Base-by-base conservation (phyloP, 1,140 invertebrate species). In the Wiebesia pumilae region DNA sequence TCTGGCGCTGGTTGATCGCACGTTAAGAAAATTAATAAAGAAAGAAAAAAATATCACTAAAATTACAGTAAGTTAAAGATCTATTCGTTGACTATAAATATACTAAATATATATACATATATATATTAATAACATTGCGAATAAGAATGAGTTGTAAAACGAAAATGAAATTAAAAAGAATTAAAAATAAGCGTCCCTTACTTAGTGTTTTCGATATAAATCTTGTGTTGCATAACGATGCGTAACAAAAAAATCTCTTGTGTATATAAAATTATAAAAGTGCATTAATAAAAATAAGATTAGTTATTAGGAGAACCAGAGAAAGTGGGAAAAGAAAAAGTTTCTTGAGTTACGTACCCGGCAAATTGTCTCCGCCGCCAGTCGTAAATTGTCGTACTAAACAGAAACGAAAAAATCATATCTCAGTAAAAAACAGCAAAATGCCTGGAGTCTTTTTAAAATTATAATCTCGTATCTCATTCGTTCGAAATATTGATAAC, bases 301-400 rank as follows among this genome's bases (percentile, higher is more conserved):
- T 77, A 87, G 67, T 85, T 78, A 89, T 86, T 88, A 67, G 73
- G 73, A 88, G 73, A 84, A 54, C 65, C 40, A 85, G 33, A 88
- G 88, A 87, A 91, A 91, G 90, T 91, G 90, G 91, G 89, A 91
- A 92, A 93, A 93, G 90, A 92, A 92, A 92, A 92, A 92, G 89
- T 91, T 91, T 89, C 88, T 88, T 93, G 93, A 93, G 91, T 94
- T 95, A 96, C 95, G 94, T 96, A 96, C 95, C 95, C 95, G 95
- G 95, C 93, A 95, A 94, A 95, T 95, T 95, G 94, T 95, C 95
- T 95, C 95, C 95, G 93, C 95, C 95, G 94, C 95, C 95, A 95
- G 95, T 95, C 94, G 95, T 95, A 95, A 95, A 96, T 94, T 95
- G 95, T 95, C 95, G 95, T 95, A 96, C 95, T 96, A 95, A 95